Evolutionary conservation across 2,888 invertebrate genomes (phyloP).

Genomic region (Parnassius smintheus): DNA sequence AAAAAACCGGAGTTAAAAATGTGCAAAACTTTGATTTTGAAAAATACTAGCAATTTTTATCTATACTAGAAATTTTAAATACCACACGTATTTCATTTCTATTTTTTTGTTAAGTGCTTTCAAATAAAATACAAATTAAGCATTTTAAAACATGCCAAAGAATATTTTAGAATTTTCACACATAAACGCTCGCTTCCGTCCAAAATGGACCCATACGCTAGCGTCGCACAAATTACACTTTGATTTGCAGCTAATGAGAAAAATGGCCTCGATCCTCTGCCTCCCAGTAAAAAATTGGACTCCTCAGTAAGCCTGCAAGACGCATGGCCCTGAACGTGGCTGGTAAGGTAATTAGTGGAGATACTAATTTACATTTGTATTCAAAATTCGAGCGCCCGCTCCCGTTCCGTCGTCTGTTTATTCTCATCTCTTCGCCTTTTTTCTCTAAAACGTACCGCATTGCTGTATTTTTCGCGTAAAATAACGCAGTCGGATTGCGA

Average conservation of each 20-base stretch:
- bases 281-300: slow-evolving; percentile 67
- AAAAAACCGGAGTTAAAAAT: too few relatives aligned
- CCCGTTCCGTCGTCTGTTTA: slow-evolving; percentile 79
- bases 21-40: too few relatives aligned
- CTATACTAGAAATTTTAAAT: too few relatives aligned
- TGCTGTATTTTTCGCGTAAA: slow-evolving; percentile 78
- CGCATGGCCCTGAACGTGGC: slow-evolving; percentile 77
- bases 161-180: slow-evolving; percentile 17
- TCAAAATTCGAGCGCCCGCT: slow-evolving; percentile 80
- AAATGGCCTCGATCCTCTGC: slow-evolving; percentile 64
- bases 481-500: slow-evolving; percentile 71
- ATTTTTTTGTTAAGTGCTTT: too few relatives aligned
- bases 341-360: slow-evolving; percentile 79
- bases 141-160: slow-evolving; percentile 8
- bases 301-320: slow-evolving; percentile 75
- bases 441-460: slow-evolving; percentile 74
- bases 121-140: slow-evolving; percentile 3
- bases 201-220: slow-evolving; percentile 28
- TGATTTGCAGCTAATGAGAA: slow-evolving; percentile 66
- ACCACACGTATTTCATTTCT: too few relatives aligned
- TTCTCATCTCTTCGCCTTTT: slow-evolving; percentile 67
- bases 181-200: slow-evolving; percentile 13
- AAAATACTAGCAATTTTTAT: too few relatives aligned
- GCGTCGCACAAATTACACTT: slow-evolving; percentile 51
- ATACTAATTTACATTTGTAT: slow-evolving; percentile 83